A percentile compares a stretch with the other conserved stretches of the same genome.
Evolutionary conservation across 1,140 invertebrate species (phyloP).

Genomic region (Zophobas morio): DNA sequence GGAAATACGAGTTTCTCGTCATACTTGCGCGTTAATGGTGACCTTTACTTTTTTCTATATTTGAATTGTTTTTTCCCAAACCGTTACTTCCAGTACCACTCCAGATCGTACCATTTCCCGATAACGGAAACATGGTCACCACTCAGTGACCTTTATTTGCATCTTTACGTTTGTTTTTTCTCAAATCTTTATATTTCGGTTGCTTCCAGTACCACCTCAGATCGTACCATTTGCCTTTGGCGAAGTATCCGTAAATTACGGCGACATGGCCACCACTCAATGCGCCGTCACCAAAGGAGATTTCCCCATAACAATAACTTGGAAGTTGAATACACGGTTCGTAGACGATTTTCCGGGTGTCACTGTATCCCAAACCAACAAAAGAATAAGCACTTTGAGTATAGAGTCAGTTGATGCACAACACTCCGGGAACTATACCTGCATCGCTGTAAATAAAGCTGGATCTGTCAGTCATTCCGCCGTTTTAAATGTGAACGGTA

Average conservation of each 20-base stretch:
- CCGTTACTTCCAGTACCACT: conserved; percentile 67
- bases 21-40: conserved; percentile 75
- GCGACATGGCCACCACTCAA: conserved; percentile 75
- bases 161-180: too few relatives aligned
- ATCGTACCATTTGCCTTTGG: conserved; percentile 82
- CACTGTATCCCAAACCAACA: conserved; percentile 67
- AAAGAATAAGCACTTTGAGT: conserved; percentile 73
- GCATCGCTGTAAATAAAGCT: conserved; percentile 82
- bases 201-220: conserved; percentile 60
- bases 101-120: conserved; percentile 82
- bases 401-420: conserved; percentile 69
- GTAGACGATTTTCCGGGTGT: conserved; percentile 53
- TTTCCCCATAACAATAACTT: conserved; percentile 74
- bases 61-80: conserved; percentile 71
- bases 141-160: conserved; percentile 69
- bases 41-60: neutral
- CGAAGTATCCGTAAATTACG: conserved; percentile 77
- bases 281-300: conserved; percentile 80
- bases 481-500: conserved; percentile 54
- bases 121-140: conserved; percentile 77
- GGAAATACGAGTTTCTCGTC: conserved; percentile 73
- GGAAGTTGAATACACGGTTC: conserved; percentile 62
- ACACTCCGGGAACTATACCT: conserved; percentile 81
- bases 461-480: conserved; percentile 74
- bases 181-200: too few relatives aligned